These are phyloP conservation scores for Montipora cactus DNA, from an alignment of 64 coral and sea anemone species.

Conservation along the genomic window DNA sequence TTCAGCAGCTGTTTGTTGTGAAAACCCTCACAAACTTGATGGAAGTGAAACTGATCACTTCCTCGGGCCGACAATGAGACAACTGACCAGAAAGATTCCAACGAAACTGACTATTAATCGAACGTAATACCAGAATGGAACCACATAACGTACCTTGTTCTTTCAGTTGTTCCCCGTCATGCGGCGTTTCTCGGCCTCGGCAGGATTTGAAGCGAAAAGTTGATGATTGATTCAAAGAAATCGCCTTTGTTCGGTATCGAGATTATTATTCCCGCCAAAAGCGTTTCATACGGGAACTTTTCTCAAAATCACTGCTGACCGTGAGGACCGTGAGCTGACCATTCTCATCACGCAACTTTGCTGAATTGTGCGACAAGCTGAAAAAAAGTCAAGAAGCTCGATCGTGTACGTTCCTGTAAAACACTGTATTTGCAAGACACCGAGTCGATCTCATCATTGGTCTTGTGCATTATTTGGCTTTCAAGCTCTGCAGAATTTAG, in stretches of 20 bases:
- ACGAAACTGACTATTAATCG: background rate
- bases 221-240: slow-evolving; percentile 43
- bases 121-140: background rate
- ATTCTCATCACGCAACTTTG: background rate
- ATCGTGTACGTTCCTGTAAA: too few relatives aligned
- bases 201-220: background rate
- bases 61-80: background rate
- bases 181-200: background rate
- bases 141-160: background rate
- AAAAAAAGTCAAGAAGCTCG: too few relatives aligned
- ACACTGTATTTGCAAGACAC: too few relatives aligned
- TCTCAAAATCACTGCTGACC: background rate
- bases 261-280: slow-evolving; percentile 46
- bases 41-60: slow-evolving; percentile 1
- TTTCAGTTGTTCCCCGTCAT: background rate
- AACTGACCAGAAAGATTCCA: background rate
- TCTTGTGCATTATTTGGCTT: too few relatives aligned
- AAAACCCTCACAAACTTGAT: background rate
- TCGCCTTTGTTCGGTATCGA: slow-evolving; percentile 41
- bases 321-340: too few relatives aligned
- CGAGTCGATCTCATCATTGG: too few relatives aligned
- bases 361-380: too few relatives aligned
- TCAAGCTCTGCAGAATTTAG: too few relatives aligned
- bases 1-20: background rate
- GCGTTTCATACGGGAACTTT: background rate